Base-by-base conservation (phyloP, 2,888 invertebrate species). In the Antheraea yamamai region DNA sequence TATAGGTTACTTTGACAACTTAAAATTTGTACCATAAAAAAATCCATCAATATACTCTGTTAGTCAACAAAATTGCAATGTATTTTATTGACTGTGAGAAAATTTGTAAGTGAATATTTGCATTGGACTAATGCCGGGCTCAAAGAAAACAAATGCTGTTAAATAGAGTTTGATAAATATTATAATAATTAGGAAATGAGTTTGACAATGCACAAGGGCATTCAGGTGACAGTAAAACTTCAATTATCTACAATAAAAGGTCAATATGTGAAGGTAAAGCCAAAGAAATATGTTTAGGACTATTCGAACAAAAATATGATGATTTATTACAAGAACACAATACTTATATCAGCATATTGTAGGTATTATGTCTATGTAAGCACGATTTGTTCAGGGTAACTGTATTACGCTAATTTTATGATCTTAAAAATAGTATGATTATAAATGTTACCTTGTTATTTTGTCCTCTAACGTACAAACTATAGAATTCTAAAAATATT, bases 401-500 rank as follows among this genome's bases (percentile, higher is more conserved):
- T 61, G 71, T 75, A 72, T 47, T 71, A 61, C 4, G 71, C 55
- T 58, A 55, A 72, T 58, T 73, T 26, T 55, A 58, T 71, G 61
- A 73, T 78, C 80, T 81, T 79, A 79, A 81, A 77, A 82, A 81
- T 82, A 85, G 84, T 82, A 83, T 83, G 82, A 82, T 84, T 84
- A 85, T 83, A 81, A 77, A 84, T 85, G 85, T 88, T 90, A 91
- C 89, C 89, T 90, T 87, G 91, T 89, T 90, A 87, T 88, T 89
- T 84, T 87, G 92, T 92, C 91, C 91, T 92, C 89, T 90, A 91
- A 84, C 87, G 87, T 87, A 85, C 89, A 91, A 93, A 89, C 91
- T 91, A 92, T 89, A 91, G 91, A 91, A 89, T 93, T 94, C 94
- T 94, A 94, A 92, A 94, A 94, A 94, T 94, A 94, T 94, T 94